Conservation (phyloP, 2,113 vertebrate species). For the Myodes glareolus region DNA sequence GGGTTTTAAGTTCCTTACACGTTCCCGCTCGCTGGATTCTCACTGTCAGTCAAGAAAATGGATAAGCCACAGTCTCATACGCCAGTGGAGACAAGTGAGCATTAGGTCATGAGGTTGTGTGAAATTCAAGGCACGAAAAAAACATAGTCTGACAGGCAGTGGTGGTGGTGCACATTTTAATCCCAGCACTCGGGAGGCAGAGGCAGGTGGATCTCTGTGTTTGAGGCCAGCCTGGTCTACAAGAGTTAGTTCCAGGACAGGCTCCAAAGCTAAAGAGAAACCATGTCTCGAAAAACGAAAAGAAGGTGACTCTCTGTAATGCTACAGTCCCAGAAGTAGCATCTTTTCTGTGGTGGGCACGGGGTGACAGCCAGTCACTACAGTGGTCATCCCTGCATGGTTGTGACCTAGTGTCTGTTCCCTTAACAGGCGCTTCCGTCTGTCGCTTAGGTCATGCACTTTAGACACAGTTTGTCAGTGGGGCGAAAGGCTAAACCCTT, state of each 20-base stretch:
- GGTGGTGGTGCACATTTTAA: too few species aligned
- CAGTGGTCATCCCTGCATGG: accelerated
- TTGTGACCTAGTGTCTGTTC: not conserved
- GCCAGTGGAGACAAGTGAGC: too few species aligned
- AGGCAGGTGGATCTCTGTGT: too few species aligned
- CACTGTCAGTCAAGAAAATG: accelerated
- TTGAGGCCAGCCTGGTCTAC: not conserved
- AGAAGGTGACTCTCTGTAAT: not conserved
- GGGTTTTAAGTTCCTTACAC: not conserved
- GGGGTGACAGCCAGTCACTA: not conserved
- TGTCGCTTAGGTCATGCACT: not conserved
- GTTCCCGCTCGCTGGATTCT: not conserved
- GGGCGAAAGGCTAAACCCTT: not conserved
- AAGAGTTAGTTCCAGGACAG: not conserved
- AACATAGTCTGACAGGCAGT: not conserved
- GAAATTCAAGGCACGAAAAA: not conserved
- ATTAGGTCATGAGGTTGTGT: not conserved
- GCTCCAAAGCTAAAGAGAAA: too few species aligned
- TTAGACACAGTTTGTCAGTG: not conserved
- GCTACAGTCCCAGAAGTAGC: not conserved
- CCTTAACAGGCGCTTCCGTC: too few species aligned
- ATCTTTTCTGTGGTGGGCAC: accelerated
- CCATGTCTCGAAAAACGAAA: not conserved
- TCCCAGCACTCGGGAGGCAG: too few species aligned
- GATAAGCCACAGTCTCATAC: accelerated